Evolutionary conservation across 2,797 vertebrate genomes (phyloP).

Genomic region (Psittacula echo): DNA sequence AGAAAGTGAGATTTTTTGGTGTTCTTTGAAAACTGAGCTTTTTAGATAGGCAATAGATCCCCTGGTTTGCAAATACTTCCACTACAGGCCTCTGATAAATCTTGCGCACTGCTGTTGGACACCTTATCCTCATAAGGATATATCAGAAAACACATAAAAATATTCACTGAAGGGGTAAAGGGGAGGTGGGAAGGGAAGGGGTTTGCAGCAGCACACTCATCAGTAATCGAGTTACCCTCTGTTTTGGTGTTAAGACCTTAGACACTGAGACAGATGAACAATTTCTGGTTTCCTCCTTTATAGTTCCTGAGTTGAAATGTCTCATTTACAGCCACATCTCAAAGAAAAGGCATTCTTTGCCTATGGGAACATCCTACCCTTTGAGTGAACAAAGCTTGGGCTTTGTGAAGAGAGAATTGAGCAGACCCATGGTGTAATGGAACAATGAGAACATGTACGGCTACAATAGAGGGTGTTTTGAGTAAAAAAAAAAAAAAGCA

Average conservation of each 20-base stretch:
- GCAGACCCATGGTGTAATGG: rapidly evolving
- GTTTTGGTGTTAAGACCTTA: conserved; percentile 16
- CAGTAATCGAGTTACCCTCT: not conserved
- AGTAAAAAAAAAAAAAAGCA: not conserved
- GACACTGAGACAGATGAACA: not conserved
- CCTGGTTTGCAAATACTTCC: conserved; percentile 52
- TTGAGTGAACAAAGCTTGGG: conserved; percentile 7
- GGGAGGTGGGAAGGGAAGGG: not conserved
- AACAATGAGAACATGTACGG: not conserved
- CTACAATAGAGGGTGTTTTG: not conserved
- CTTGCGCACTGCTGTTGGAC: conserved; percentile 45
- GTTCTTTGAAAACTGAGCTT: not conserved
- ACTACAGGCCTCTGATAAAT: conserved; percentile 43
- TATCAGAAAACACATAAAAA: conserved; percentile 37
- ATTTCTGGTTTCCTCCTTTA: not conserved
- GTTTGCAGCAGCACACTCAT: not conserved
- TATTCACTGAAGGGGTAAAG: not conserved
- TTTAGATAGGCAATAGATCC: not conserved
- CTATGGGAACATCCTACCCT: not conserved
- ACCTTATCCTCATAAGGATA: conserved; percentile 15
- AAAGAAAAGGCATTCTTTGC: not conserved
- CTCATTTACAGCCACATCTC: not conserved
- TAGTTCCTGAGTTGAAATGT: conserved; percentile 31
- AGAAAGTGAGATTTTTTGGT: not conserved
- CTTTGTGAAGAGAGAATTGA: not conserved